Evolutionary conservation across 2,113 vertebrate genomes (phyloP).

Genomic region (Emydocephalus ijimae): DNA sequence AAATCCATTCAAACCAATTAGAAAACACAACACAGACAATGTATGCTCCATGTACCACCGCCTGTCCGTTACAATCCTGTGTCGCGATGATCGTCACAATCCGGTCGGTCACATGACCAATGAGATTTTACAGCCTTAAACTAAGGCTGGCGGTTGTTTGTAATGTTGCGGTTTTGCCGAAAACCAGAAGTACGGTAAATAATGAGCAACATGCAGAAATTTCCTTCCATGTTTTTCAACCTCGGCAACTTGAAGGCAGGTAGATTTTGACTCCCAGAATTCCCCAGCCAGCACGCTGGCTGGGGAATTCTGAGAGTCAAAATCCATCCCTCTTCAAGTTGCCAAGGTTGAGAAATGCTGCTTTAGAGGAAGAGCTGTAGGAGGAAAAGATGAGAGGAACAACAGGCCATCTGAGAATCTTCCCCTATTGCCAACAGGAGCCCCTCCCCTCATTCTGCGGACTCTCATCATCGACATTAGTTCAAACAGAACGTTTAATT

Average conservation of each 20-base stretch:
- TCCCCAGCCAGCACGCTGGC: no score
- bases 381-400: neutral
- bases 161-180: neutral
- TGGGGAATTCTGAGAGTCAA: neutral
- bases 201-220: neutral
- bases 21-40: neutral
- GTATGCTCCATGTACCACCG: neutral
- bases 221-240: neutral
- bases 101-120: neutral
- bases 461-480: constrained; percentile 20
- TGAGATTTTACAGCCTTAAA: no score
- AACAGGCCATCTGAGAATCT: constrained; percentile 3
- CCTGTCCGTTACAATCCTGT: no score
- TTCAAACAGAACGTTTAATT: constrained; percentile 54
- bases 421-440: neutral
- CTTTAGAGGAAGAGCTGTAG: neutral
- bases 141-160: neutral
- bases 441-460: neutral
- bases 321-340: neutral
- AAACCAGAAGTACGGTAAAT: neutral
- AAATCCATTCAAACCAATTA: neutral
- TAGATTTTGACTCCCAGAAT: neutral
- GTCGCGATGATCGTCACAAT: neutral
- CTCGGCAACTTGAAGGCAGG: neutral
- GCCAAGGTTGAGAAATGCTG: neutral